phyloP scores from a whole-genome alignment of 92 coral and sea anemone species.

The Parazoanthus darwini region DNA sequence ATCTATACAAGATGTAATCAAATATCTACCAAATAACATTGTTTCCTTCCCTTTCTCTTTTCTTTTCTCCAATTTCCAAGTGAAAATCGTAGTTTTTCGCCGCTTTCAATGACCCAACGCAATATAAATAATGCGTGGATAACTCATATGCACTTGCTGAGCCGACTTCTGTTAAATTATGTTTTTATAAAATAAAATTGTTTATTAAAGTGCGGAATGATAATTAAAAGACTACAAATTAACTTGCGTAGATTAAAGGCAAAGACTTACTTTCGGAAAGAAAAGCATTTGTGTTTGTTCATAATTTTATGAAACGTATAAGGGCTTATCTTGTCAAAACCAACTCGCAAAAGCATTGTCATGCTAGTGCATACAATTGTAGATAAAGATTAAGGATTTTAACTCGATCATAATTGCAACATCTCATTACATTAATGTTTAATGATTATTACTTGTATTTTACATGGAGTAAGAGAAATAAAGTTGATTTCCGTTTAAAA shows the following conservation, averaged over 20 bases:
- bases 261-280: background rate
- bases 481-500: conserved; percentile 28
- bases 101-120: background rate
- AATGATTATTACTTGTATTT: background rate
- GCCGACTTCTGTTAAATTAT: background rate
- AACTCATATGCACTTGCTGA: background rate
- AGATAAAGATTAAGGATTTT: background rate
- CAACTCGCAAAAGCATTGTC: background rate
- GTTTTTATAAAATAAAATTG: background rate
- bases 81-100: background rate
- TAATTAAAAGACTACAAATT: background rate
- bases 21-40: background rate
- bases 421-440: conserved; percentile 27
- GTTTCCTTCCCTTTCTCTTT: background rate
- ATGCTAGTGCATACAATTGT: background rate
- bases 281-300: background rate
- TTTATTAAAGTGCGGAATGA: background rate
- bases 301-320: background rate
- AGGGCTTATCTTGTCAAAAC: background rate
- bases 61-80: background rate
- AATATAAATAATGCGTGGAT: background rate
- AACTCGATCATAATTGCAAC: conserved; percentile 1
- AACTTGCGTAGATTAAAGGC: background rate
- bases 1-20: background rate
- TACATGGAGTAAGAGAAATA: background rate